phyloP scores from a whole-genome alignment of 2,888 invertebrate genomes.

The Galeopsomyia nigrocyanea region DNA sequence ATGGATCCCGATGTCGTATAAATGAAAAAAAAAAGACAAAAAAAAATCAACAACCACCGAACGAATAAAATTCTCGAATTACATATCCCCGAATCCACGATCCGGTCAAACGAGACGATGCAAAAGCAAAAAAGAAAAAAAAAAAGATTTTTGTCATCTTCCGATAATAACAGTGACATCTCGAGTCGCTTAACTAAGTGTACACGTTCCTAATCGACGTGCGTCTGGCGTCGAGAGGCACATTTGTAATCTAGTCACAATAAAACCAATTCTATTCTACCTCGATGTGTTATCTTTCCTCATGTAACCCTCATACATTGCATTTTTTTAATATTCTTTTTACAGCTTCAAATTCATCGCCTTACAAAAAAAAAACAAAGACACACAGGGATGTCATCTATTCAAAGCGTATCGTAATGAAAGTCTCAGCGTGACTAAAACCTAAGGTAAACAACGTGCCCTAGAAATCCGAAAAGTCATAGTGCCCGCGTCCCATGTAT shows the following conservation, averaged over 20 bases:
- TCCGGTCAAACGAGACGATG: slow-evolving; percentile 43
- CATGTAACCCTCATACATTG: too few relatives aligned
- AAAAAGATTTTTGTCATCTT: slow-evolving; percentile 46
- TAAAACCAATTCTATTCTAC: slow-evolving; percentile 69
- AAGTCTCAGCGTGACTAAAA: not conserved
- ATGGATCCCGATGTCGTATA: slow-evolving; percentile 67
- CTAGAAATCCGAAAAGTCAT: slow-evolving; percentile 10
- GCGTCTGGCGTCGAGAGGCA: slow-evolving; percentile 62
- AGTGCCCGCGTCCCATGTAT: too few relatives aligned
- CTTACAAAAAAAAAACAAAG: too few relatives aligned
- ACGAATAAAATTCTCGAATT: slow-evolving; percentile 58
- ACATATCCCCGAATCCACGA: slow-evolving; percentile 60
- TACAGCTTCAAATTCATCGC: too few relatives aligned
- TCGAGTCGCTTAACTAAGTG: slow-evolving; percentile 59
- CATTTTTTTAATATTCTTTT: too few relatives aligned
- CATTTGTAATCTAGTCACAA: slow-evolving; percentile 70
- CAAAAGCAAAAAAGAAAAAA: slow-evolving; percentile 16
- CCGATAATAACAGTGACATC: slow-evolving; percentile 14
- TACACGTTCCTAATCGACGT: slow-evolving; percentile 66
- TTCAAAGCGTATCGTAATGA: not conserved
- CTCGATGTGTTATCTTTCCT: slow-evolving; percentile 7
- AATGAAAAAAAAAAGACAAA: slow-evolving; percentile 46
- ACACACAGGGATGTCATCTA: not conserved
- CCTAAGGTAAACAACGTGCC: not conserved
- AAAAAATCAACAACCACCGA: not conserved